Evolutionary conservation across 2,113 vertebrate species (phyloP), one percentile per base, ranked within the genome.

Genomic region (Sciurus niger): DNA sequence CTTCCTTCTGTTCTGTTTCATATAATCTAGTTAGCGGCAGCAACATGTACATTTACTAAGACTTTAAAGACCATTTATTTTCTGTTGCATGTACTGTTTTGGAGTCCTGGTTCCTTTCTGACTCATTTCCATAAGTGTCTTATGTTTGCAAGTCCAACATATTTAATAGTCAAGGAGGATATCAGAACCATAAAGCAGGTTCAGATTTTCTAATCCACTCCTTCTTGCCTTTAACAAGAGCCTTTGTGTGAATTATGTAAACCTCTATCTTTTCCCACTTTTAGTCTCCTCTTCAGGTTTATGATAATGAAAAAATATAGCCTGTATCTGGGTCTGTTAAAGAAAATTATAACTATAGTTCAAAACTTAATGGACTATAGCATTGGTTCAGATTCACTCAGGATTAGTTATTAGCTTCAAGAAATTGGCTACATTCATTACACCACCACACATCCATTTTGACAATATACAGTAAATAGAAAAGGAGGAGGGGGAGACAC

Each of bases 311-410:
- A 98, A 97, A 97, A 98, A 94, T 96, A 97, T 34, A 85, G 94
- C 88, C 72, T 97, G 13, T 80, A 93, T 93, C 86, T 96, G 89
- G 32, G 34, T 90, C 95, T 97, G 25, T 96, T 98, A 96, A 98
- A 96, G 96, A 97, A 96, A 98, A 98, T 96, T 96, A 97, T 96
- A 97, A 96, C 83, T 96, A 95, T 96, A 98, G 97, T 98, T 98
- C 76, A 58, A 96, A 98, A 97, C 94, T 93, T 98, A 98, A 98
- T 97, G 96, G 95, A 43, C 93, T 98, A 96, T 97, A 97, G 80
- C 94, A 87, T 79, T 73, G 72, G 87, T 94, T 97, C 96, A 96
- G 95, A 98, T 97, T 98, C 89, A 98, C 78, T 98, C 97, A 98
- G 94, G 87, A 97, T 98, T 98, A 96, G 88, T 97, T 98, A 96